A percentile compares a stretch with the other conserved stretches of the same genome.
phyloP scores from a whole-genome alignment of 2,113 vertebrate genomes.

The Pungitius pungitius region DNA sequence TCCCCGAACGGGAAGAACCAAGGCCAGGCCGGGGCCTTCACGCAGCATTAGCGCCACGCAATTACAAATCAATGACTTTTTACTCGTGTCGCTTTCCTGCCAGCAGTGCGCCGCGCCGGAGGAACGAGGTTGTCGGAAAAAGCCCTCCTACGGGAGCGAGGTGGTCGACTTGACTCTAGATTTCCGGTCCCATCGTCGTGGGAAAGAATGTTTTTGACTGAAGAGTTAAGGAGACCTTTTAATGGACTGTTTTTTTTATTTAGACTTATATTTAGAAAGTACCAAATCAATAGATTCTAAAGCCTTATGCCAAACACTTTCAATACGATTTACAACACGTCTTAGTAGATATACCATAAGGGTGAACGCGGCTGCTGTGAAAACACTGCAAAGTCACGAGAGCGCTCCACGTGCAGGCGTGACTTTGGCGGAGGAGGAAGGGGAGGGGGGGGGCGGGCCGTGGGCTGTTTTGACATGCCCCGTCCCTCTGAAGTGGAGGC shows the following conservation, averaged over 20 bases:
- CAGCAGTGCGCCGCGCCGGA: not conserved
- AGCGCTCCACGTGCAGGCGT: slow-evolving; percentile 30
- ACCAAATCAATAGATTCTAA: not conserved
- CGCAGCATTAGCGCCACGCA: slow-evolving; percentile 66
- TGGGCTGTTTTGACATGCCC: slow-evolving; percentile 59
- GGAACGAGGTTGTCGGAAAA: slow-evolving; percentile 58
- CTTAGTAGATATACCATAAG: not conserved
- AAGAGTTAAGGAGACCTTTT: not conserved
- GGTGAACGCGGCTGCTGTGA: not conserved
- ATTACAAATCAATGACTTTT: slow-evolving; percentile 73
- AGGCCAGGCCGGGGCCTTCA: slow-evolving; percentile 49
- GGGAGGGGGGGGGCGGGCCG: slow-evolving; percentile 31
- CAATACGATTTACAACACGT: not conserved
- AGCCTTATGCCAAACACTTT: not conserved
- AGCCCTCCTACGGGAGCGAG: slow-evolving; percentile 1
- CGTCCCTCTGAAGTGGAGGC: slow-evolving; percentile 52
- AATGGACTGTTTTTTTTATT: slow-evolving; percentile 1
- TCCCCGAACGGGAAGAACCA: slow-evolving; percentile 67
- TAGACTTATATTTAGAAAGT: not conserved
- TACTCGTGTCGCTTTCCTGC: slow-evolving; percentile 22
- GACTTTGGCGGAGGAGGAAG: slow-evolving; percentile 36
- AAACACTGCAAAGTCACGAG: not conserved
- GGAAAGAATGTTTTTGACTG: not conserved
- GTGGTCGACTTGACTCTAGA: slow-evolving; percentile 13
- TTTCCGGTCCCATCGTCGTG: not conserved